Conservation (phyloP, 2,113 vertebrate genomes). For the Tenebrosternarchus preto region DNA sequence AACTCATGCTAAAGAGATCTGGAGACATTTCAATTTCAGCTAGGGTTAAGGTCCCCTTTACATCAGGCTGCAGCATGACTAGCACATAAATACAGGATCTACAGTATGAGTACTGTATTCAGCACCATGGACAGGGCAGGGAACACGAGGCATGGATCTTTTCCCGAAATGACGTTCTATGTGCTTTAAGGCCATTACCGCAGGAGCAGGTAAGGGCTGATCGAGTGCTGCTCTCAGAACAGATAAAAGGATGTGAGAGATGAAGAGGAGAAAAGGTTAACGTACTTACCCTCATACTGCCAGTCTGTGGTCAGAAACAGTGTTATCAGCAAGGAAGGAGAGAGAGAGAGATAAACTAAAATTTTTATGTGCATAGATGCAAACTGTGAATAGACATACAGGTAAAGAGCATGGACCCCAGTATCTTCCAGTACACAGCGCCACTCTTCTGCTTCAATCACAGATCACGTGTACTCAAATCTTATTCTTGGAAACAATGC, state of each 20-base stretch:
- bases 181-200: conserved; percentile 23
- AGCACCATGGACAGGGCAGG: background rate
- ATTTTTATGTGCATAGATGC: conserved; percentile 8
- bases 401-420: background rate
- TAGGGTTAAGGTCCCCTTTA: conserved; percentile 20
- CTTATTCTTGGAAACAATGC: background rate
- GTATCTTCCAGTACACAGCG: background rate
- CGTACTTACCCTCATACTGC: conserved; percentile 98
- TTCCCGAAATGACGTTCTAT: conserved; percentile 41
- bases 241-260: conserved; percentile 45
- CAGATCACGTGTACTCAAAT: too few relatives aligned
- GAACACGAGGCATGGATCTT: conserved; percentile 17
- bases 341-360: conserved; percentile 57
- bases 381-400: background rate
- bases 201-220: conserved; percentile 57
- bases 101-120: background rate
- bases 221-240: conserved; percentile 32
- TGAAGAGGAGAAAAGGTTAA: conserved; percentile 59
- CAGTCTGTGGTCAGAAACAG: conserved; percentile 89
- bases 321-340: conserved; percentile 79
- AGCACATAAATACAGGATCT: conserved; percentile 33
- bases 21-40: conserved; percentile 44
- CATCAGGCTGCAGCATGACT: background rate
- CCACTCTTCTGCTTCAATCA: too few relatives aligned
- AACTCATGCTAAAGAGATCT: conserved; percentile 29